Evolutionary conservation across 2,113 vertebrate species (phyloP).

Genomic region (Python bivittatus): DNA sequence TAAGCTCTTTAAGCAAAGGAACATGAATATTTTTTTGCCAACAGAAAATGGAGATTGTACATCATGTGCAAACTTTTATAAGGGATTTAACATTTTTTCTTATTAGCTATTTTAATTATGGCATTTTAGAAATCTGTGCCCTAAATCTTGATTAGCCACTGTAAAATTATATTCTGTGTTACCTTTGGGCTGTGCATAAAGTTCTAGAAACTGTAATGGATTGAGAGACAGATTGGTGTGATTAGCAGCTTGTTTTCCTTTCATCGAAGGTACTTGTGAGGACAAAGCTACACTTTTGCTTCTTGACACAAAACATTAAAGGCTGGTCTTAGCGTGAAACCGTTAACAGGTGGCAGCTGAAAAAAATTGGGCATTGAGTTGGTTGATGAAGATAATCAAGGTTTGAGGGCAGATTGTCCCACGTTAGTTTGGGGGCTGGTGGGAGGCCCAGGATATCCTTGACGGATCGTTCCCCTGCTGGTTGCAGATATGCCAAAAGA

Average conservation of each 20-base stretch:
- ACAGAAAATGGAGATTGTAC: background rate
- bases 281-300: accelerated
- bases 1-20: background rate
- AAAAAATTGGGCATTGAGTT: background rate
- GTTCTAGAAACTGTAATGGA: background rate
- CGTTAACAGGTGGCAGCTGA: background rate
- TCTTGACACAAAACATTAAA: background rate
- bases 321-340: background rate
- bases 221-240: background rate
- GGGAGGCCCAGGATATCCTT: background rate
- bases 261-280: background rate
- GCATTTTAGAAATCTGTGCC: background rate
- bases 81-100: background rate
- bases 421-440: background rate
- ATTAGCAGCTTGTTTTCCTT: background rate
- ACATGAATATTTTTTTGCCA: background rate
- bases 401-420: background rate
- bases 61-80: constrained; percentile 33
- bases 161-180: background rate
- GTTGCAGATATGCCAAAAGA: no score
- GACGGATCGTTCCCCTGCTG: no score
- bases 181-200: background rate
- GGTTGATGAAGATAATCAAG: background rate
- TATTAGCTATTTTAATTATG: constrained; percentile 1
- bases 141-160: background rate